A percentile compares a stretch with the other conserved stretches of the same genome.
Conservation (phyloP, 2,113 vertebrate genomes). For the Mustela nigripes region DNA sequence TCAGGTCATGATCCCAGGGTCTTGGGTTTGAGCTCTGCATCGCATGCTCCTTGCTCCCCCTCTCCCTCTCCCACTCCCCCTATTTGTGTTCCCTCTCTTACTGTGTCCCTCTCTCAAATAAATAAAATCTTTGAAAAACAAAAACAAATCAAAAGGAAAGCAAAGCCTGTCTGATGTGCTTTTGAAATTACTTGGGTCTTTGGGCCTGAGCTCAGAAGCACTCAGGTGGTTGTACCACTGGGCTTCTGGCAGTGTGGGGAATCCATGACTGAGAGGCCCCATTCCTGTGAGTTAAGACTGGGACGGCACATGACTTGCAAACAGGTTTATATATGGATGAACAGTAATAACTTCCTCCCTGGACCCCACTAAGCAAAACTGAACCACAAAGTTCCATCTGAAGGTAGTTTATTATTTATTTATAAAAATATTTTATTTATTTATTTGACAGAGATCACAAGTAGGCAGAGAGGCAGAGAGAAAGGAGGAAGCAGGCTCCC, state of each 20-base stretch:
- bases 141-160: slow-evolving; percentile 32
- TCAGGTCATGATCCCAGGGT: no score
- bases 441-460: no score
- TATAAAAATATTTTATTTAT: no score
- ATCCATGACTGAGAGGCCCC: background rate
- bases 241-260: background rate
- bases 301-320: background rate
- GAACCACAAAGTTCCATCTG: background rate
- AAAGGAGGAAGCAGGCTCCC: no score
- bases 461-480: no score
- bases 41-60: no score
- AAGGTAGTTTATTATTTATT: background rate
- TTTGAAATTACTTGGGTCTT: background rate
- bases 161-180: background rate
- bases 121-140: no score
- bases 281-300: background rate
- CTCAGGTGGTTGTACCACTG: background rate
- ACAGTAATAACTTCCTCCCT: background rate
- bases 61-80: no score
- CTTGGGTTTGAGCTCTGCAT: no score
- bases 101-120: no score
- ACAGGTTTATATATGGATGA: background rate
- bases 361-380: background rate
- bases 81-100: no score
- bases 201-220: background rate